These are phyloP conservation scores for Merops nubicus DNA, from an alignment of 2,113 vertebrate species.

Conservation along the genomic window DNA sequence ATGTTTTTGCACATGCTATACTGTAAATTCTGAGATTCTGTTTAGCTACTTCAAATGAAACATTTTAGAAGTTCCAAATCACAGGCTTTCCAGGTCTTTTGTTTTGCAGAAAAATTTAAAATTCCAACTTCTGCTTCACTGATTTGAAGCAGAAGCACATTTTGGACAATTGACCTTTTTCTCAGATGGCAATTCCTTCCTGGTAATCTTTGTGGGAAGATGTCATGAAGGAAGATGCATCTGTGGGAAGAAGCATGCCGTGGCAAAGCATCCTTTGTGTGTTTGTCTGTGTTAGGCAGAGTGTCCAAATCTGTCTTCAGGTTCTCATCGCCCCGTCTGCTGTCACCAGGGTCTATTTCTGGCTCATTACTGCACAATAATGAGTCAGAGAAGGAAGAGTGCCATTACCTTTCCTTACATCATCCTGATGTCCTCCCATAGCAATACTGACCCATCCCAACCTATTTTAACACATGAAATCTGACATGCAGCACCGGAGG, in stretches of 20 bases:
- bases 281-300: not conserved
- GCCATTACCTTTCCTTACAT: constrained; percentile 59
- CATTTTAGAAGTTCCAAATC: not conserved
- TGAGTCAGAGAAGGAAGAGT: constrained; percentile 64
- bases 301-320: not conserved
- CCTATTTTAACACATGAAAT: constrained; percentile 17
- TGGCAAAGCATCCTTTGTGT: not conserved
- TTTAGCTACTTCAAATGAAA: not conserved
- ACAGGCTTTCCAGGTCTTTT: not conserved
- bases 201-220: not conserved
- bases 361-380: constrained; percentile 25
- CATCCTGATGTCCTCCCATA: constrained; percentile 20
- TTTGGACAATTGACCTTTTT: not conserved
- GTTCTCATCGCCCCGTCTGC: constrained; percentile 8
- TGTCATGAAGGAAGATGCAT: too few species aligned
- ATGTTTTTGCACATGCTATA: not conserved
- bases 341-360: constrained; percentile 59
- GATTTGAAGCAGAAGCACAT: not conserved
- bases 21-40: not conserved
- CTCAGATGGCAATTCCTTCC: not conserved
- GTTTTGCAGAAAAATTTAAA: not conserved
- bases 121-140: not conserved
- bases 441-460: constrained; percentile 46
- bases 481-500: not conserved
- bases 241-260: too few species aligned